Conservation (phyloP, 2,113 vertebrate species). For the Myotis brandtii region DNA sequence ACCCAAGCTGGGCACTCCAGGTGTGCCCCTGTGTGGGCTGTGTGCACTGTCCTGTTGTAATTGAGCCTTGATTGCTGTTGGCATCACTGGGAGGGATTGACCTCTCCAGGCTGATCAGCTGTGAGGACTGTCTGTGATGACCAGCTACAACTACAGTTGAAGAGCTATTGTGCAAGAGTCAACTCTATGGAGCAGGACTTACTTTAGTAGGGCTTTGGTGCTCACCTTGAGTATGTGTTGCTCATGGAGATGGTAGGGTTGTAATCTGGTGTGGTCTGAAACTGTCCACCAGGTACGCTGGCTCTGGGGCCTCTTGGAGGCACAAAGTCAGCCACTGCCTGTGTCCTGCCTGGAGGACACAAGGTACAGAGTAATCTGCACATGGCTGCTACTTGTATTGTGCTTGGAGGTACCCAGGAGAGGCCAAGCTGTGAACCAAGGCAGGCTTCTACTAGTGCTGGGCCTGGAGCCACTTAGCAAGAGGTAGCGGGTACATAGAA, state of each 20-base stretch:
- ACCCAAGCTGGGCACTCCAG: not conserved
- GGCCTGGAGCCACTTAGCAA: not conserved
- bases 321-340: not conserved
- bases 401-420: not conserved
- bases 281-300: too few species aligned
- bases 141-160: not conserved
- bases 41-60: not conserved
- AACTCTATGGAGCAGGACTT: not conserved
- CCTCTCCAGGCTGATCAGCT: not conserved
- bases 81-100: not conserved
- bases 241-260: not conserved
- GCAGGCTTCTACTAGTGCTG: not conserved
- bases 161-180: not conserved
- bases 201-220: not conserved
- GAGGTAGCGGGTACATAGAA: not conserved
- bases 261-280: not conserved
- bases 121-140: not conserved
- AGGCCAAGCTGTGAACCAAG: not conserved
- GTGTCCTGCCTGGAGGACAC: not conserved
- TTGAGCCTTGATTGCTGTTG: not conserved
- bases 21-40: not conserved
- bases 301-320: not conserved
- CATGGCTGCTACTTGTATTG: not conserved
- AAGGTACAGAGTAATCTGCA: not conserved
- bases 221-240: not conserved